Percentiles rank a stretch among this genome's conserved stretches.
Evolutionary conservation across 2,113 vertebrate genomes (phyloP).

Genomic region (Puffinus mauretanicus): DNA sequence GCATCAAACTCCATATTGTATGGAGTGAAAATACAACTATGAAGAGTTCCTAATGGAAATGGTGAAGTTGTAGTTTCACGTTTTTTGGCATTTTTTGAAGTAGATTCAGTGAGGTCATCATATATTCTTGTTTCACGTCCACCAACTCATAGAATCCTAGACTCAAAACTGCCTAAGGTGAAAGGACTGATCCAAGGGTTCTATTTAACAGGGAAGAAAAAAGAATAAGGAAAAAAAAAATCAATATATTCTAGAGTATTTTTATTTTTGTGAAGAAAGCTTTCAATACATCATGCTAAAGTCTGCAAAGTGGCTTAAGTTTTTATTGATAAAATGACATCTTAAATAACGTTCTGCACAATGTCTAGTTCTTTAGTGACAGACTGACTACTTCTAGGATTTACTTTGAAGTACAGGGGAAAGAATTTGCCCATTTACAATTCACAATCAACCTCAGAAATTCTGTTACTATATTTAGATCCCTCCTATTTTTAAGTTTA

Average conservation of each 20-base stretch:
- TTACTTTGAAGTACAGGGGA: background rate
- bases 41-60: background rate
- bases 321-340: constrained; percentile 40
- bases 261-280: constrained; percentile 56
- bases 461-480: background rate
- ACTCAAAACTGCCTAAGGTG: constrained; percentile 10
- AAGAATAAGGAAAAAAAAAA: background rate
- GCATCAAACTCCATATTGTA: background rate
- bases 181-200: constrained; percentile 25
- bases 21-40: background rate
- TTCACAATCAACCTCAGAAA: background rate
- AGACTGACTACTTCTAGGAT: background rate
- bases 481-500: background rate
- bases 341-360: background rate
- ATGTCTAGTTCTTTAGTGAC: background rate
- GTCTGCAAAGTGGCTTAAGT: background rate
- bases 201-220: constrained; percentile 22
- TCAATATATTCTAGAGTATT: constrained; percentile 40
- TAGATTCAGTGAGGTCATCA: background rate
- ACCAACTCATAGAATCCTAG: constrained; percentile 15
- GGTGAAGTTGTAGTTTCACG: background rate
- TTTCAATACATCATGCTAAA: constrained; percentile 10
- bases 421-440: background rate
- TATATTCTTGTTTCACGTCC: constrained; percentile 14
- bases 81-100: background rate